A percentile compares a stretch with the other conserved stretches of the same genome.
Evolutionary conservation across 1,140 invertebrate genomes (phyloP).

Genomic region (Latrodectus geometricus): DNA sequence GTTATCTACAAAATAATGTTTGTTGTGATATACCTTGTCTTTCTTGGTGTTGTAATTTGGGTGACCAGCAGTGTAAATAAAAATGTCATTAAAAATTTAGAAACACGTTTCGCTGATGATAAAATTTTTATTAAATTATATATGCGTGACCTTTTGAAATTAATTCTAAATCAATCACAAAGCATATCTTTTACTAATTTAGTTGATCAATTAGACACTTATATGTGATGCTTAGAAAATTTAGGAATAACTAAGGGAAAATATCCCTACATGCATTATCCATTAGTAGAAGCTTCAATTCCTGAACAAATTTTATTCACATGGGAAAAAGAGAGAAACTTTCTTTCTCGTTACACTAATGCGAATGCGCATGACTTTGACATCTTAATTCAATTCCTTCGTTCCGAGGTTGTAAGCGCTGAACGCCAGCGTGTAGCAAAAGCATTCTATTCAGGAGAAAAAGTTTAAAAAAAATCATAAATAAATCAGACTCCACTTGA

Average conservation of each 20-base stretch:
- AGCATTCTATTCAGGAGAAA: neutral
- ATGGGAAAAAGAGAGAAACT: slow-evolving; percentile 8
- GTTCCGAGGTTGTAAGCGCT: neutral
- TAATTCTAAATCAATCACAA: neutral
- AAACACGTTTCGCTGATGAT: neutral
- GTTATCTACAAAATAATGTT: no score
- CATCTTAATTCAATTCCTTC: neutral
- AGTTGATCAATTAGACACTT: slow-evolving; percentile 1
- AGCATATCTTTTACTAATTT: slow-evolving; percentile 1
- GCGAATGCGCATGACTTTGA: neutral
- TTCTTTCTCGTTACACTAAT: neutral
- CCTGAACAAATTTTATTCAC: neutral
- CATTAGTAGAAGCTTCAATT: neutral
- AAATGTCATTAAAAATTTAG: no score
- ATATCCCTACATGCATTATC: neutral
- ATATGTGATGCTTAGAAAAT: neutral
- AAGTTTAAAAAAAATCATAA: neutral
- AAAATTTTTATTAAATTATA: neutral
- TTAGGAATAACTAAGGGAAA: neutral
- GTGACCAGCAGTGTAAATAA: no score
- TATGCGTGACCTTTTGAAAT: neutral
- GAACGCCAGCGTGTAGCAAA: neutral
- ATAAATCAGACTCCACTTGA: neutral
- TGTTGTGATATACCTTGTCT: no score
- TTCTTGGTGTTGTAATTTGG: no score